Evolutionary conservation across 2,888 invertebrate species (phyloP), one percentile per base, ranked within the genome.

Genomic region (Hermaeophaga mercurialis): DNA sequence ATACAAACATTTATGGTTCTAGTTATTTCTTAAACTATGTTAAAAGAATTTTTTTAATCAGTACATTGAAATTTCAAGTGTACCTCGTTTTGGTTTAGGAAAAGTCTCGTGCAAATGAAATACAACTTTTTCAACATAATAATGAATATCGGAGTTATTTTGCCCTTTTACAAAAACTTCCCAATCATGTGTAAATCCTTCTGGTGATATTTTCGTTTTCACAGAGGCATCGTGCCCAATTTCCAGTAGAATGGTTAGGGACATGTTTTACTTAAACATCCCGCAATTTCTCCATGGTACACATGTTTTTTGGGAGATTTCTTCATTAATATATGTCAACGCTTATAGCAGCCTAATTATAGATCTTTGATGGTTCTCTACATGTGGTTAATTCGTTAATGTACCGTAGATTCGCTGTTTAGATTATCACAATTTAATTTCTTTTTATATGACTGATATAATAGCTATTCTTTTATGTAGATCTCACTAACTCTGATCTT

Each of bases 131-230:
- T 96, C 96, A 54, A 96, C 88, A 82, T 92, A 97, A 75, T 90
- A 85, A 71, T 91, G 88, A 69, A 97, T 92, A 73, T 91, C 90
- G 64, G 89, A 87, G 67, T 89, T 89, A 73, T 95, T 93, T 65
- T 87, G 85, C 50, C 96, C 96, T 72, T 91, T 85, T 15, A 97
- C 93, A 80, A 90, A 96, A 49, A 97, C 88, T 78, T 93, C 92
- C 97, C 97, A 97, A 77, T 97, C 96, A 80, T 97, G 97, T 66
- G 96, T 97, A 76, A 92, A 96, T 41, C 94, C 96, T 75, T 94
- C 92, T 15, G 87, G 85, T 9, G 94, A 93, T 69, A 86, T 85
- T 75, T 91, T 90, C 49, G 86, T 85, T 71, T 91, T 87, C 67
- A 94, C 76, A 59, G 86, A 85, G 64, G 96, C 93, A 78, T 87